Evolutionary conservation across 2,888 invertebrate species (phyloP).

Genomic region (Tricholauxania praeusta): DNA sequence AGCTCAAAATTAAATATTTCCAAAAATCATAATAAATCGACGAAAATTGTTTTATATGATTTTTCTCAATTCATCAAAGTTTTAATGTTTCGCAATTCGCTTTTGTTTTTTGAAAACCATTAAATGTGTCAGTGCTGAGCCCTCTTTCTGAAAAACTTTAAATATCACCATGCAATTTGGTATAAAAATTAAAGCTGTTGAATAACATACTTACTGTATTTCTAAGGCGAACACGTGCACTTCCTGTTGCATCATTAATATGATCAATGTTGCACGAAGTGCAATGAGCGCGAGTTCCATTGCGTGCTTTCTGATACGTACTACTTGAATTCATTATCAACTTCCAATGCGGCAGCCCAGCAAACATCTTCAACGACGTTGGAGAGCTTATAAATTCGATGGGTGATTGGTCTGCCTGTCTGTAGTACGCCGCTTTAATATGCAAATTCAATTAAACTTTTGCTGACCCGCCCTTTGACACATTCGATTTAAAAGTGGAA

Average conservation of each 20-base stretch:
- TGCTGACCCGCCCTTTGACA: not conserved
- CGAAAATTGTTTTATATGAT: no score
- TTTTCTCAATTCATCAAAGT: no score
- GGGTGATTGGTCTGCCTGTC: not conserved
- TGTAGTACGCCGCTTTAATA: constrained; percentile 1
- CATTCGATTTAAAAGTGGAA: no score
- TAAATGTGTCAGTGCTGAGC: no score
- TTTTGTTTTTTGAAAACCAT: no score
- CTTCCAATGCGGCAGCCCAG: constrained; percentile 7
- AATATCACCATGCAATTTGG: not conserved
- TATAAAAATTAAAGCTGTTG: not conserved
- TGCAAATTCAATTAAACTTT: constrained; percentile 29
- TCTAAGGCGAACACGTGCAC: not conserved
- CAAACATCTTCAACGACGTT: not conserved
- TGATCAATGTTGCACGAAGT: not conserved
- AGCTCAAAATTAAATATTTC: no score
- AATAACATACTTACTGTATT: not conserved
- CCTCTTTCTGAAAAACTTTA: not conserved
- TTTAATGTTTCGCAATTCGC: no score
- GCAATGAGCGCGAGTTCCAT: not conserved
- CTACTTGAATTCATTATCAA: constrained; percentile 9
- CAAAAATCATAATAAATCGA: no score
- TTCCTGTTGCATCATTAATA: not conserved
- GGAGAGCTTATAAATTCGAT: not conserved
- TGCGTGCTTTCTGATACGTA: not conserved